These are phyloP conservation scores for Phalacrocorax aristotelis DNA, from an alignment of 2,113 vertebrate genomes.

Conservation along the genomic window DNA sequence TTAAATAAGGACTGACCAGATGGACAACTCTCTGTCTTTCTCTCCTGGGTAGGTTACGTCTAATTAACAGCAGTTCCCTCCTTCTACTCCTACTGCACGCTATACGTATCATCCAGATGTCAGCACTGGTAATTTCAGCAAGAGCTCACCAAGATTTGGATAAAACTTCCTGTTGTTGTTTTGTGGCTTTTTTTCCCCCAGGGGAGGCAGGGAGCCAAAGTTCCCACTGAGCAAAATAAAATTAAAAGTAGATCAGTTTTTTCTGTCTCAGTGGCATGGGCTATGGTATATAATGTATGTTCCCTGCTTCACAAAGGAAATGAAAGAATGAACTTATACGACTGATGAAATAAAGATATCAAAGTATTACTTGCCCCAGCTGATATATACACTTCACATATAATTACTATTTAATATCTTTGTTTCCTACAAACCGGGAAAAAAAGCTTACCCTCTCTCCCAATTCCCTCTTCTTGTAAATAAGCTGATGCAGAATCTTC, in stretches of 20 bases:
- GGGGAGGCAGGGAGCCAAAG: conserved; percentile 28
- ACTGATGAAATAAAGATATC: conserved; percentile 45
- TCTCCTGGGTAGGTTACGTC: conserved; percentile 52
- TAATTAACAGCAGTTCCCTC: conserved; percentile 71
- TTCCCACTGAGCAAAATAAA: conserved; percentile 45
- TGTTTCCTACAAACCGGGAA: conserved; percentile 28
- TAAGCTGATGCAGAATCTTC: conserved; percentile 37
- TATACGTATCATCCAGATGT: conserved; percentile 65
- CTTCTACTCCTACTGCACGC: conserved; percentile 1
- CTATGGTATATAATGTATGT: not conserved
- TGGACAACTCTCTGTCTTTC: conserved; percentile 37
- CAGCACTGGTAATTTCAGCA: conserved; percentile 65
- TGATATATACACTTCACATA: conserved; percentile 15
- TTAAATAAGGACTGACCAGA: conserved; percentile 67
- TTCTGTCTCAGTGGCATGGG: not conserved
- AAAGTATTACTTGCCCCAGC: conserved; percentile 53
- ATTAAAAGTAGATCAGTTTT: conserved; percentile 43
- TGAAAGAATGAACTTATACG: conserved; percentile 12
- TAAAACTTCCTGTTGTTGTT: conserved; percentile 54
- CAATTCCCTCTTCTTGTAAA: conserved; percentile 49
- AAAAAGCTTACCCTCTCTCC: conserved; percentile 27
- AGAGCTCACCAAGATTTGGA: conserved; percentile 53
- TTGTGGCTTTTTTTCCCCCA: not conserved
- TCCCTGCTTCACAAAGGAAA: conserved; percentile 47
- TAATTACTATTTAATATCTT: conserved; percentile 62